Conservation (phyloP, 2,113 vertebrate species). For the Gymnorhina tibicen region DNA sequence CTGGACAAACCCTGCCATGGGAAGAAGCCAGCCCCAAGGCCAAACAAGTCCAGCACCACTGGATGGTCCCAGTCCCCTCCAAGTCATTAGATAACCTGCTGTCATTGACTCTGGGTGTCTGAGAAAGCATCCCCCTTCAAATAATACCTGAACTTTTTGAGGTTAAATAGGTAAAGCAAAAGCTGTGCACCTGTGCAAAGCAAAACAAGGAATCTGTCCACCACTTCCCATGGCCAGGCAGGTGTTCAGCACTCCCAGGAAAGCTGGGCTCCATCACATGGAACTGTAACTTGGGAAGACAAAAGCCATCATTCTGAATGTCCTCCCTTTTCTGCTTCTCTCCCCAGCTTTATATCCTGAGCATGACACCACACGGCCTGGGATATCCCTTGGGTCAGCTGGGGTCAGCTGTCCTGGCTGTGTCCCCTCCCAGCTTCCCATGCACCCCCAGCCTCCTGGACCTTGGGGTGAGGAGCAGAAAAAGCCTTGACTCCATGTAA, state of each 20-base stretch:
- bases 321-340: not conserved
- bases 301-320: not conserved
- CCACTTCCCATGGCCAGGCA: not conserved
- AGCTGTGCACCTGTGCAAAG: fast-evolving
- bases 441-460: not conserved
- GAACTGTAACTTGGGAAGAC: not conserved
- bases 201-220: not conserved
- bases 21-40: not conserved
- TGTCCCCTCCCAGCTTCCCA: not conserved
- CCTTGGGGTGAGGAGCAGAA: not conserved
- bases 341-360: not conserved
- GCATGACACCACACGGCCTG: not conserved
- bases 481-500: not conserved
- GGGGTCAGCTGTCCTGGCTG: not conserved
- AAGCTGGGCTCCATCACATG: not conserved
- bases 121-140: not conserved
- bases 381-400: not conserved
- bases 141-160: not conserved
- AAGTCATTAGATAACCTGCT: not conserved
- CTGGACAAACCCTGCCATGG: not conserved
- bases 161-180: not conserved
- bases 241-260: not conserved
- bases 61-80: not conserved
- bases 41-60: not conserved
- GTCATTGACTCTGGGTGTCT: not conserved